Percentiles rank a stretch among this genome's conserved stretches.
These are phyloP conservation scores for Candidula unifasciata DNA, from an alignment of 2,888 invertebrate species.

Conservation along the genomic window DNA sequence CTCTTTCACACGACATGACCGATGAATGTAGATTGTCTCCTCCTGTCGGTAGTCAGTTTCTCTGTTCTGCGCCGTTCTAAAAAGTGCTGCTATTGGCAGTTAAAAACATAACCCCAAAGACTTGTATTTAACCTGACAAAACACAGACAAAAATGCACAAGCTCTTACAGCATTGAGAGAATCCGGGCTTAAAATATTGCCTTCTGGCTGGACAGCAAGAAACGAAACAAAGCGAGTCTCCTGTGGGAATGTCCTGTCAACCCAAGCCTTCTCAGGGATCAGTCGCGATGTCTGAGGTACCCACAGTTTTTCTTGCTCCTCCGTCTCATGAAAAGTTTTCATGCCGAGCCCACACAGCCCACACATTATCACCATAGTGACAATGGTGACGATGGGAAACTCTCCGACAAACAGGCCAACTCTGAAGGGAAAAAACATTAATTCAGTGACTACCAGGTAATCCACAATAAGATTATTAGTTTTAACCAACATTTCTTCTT, in stretches of 20 bases:
- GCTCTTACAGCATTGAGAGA: conserved; percentile 64
- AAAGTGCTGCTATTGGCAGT: too few species aligned
- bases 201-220: conserved; percentile 56
- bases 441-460: too few species aligned
- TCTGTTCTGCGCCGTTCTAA: too few species aligned
- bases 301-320: conserved; percentile 68
- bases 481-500: too few species aligned
- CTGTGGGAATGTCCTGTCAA: conserved; percentile 63
- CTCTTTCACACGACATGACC: too few species aligned
- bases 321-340: conserved; percentile 63
- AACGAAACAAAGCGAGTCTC: conserved; percentile 64
- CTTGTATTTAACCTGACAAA: too few species aligned
- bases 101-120: too few species aligned
- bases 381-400: conserved; percentile 62
- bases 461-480: too few species aligned
- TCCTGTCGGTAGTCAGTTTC: too few species aligned
- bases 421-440: conserved; percentile 56
- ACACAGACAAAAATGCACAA: too few species aligned
- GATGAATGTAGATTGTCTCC: too few species aligned
- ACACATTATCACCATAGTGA: conserved; percentile 60
- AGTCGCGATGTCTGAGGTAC: conserved; percentile 66
- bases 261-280: conserved; percentile 66
- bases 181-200: conserved; percentile 60
- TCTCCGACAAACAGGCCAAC: conserved; percentile 65
- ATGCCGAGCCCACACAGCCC: conserved; percentile 68